Conservation (phyloP, 2,113 vertebrate genomes). For the Cariama cristata region DNA sequence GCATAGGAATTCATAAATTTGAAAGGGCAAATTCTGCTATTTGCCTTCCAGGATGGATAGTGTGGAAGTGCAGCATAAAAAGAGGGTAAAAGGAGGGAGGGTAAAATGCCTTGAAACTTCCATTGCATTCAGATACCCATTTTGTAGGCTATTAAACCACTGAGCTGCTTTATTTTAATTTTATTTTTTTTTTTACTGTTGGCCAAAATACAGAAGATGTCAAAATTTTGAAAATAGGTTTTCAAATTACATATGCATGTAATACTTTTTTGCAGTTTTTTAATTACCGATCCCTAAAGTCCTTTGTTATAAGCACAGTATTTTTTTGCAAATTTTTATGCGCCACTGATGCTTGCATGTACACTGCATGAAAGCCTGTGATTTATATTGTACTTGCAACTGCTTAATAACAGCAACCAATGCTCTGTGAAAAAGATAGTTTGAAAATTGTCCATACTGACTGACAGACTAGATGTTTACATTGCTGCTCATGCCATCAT, state of each 20-base stretch:
- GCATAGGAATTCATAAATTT: neutral
- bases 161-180: neutral
- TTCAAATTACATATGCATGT: neutral
- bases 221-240: neutral
- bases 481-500: neutral
- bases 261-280: neutral
- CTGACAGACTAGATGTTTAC: neutral
- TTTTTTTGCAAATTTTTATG: neutral
- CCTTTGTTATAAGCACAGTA: neutral
- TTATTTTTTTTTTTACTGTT: neutral
- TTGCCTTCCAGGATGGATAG: neutral
- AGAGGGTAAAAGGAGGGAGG: neutral
- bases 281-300: neutral
- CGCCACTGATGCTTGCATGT: fast-evolving
- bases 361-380: neutral
- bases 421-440: neutral
- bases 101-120: neutral
- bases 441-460: neutral
- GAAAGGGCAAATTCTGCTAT: neutral
- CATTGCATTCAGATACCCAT: neutral
- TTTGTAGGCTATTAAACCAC: neutral
- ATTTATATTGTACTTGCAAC: neutral
- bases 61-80: neutral
- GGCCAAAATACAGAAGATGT: neutral
- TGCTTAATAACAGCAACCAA: neutral